Percentiles rank a stretch among this genome's conserved stretches.
Evolutionary conservation across 2,888 invertebrate species (phyloP).

Genomic region (Gerosis bhagava): DNA sequence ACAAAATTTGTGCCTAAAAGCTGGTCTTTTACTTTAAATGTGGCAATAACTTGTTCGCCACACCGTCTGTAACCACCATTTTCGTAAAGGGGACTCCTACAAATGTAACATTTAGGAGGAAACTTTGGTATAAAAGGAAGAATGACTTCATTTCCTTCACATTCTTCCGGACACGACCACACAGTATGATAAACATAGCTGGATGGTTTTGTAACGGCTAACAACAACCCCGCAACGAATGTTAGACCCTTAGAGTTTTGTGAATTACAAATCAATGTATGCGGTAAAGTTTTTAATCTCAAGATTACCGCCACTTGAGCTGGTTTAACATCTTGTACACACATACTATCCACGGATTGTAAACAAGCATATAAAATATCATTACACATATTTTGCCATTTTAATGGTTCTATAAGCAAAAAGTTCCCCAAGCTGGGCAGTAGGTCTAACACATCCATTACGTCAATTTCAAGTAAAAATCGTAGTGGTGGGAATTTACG

Average conservation of each 20-base stretch:
- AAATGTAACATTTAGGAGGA: slow-evolving; percentile 61
- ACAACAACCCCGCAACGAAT: slow-evolving; percentile 50
- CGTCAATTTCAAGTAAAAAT: slow-evolving; percentile 55
- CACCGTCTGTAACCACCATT: slow-evolving; percentile 65
- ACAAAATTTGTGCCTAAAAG: slow-evolving; percentile 45
- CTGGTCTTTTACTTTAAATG: slow-evolving; percentile 47
- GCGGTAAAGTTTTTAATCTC: slow-evolving; percentile 54
- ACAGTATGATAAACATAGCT: slow-evolving; percentile 65
- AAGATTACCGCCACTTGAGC: slow-evolving; percentile 56
- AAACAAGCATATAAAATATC: slow-evolving; percentile 61
- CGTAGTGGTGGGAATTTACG: slow-evolving; percentile 63
- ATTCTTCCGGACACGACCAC: slow-evolving; percentile 75
- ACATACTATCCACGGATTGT: slow-evolving; percentile 43
- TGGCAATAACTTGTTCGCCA: slow-evolving; percentile 59
- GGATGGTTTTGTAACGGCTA: slow-evolving; percentile 53
- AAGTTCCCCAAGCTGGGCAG: slow-evolving; percentile 51
- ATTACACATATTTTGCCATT: slow-evolving; percentile 52
- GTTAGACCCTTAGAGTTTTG: slow-evolving; percentile 5
- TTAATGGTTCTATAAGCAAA: slow-evolving; percentile 59
- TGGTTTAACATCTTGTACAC: slow-evolving; percentile 40
- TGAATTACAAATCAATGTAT: slow-evolving; percentile 40
- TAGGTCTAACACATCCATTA: slow-evolving; percentile 57
- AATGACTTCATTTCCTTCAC: slow-evolving; percentile 66
- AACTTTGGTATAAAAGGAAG: slow-evolving; percentile 61
- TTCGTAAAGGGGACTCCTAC: slow-evolving; percentile 62